phyloP scores from a whole-genome alignment of 2,888 invertebrate species.

The Papilio gigon region DNA sequence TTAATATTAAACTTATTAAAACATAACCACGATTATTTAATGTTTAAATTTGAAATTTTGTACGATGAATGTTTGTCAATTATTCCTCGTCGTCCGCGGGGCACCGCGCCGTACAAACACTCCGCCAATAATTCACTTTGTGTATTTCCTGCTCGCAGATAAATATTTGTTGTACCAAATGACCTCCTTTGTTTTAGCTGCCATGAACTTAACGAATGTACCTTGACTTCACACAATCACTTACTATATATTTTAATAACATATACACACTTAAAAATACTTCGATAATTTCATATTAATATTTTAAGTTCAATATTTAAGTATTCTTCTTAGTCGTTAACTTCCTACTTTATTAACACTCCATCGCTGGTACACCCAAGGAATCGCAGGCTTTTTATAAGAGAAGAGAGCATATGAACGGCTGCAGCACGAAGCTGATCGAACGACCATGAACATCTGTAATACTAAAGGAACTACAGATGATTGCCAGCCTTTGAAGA shows the following conservation, averaged over 20 bases:
- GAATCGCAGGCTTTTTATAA: too few relatives aligned
- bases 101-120: constrained; percentile 23
- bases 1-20: not conserved
- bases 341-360: too few relatives aligned
- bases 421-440: too few relatives aligned
- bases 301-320: too few relatives aligned
- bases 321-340: too few relatives aligned
- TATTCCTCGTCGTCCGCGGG: constrained; percentile 27
- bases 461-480: too few relatives aligned
- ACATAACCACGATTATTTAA: constrained; percentile 12
- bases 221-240: not conserved
- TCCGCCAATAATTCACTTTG: constrained; percentile 23
- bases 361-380: too few relatives aligned
- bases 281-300: too few relatives aligned
- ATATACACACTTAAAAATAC: too few relatives aligned
- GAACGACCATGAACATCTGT: too few relatives aligned
- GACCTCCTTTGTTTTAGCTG: constrained; percentile 17
- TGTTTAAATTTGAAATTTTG: constrained; percentile 22
- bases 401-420: too few relatives aligned
- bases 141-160: constrained; percentile 13
- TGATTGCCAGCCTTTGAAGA: too few relatives aligned
- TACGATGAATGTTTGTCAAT: constrained; percentile 33
- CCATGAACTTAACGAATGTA: constrained; percentile 10
- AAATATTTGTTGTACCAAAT: constrained; percentile 21
- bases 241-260: not conserved